Evolutionary conservation across 2,797 vertebrate genomes (phyloP), one percentile per base, ranked within the genome.

Genomic region (Aulostomus chinensis): DNA sequence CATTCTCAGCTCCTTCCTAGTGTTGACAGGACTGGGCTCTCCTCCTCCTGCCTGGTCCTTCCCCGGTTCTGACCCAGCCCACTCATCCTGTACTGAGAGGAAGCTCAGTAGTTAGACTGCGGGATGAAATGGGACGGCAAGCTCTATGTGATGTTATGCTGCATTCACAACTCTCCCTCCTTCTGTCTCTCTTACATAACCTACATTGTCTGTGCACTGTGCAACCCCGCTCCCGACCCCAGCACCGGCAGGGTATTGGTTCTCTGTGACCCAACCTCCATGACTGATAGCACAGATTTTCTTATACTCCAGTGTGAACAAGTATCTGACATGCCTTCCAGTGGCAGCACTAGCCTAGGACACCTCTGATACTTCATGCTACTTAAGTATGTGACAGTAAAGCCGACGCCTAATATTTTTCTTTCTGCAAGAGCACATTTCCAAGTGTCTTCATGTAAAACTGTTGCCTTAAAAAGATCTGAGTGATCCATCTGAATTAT

Each of bases 1-100:
- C 94, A 0, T 99, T 97, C 70, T 96, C 95, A 0, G 86, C 96
- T 2, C 91, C 90, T 0, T 98, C 96, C 88, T 95, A 97, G 93
- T 94, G 91, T 22, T 43, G 55, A 71, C 48, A 42, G 68, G 81
- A 77, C 74, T 68, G 78, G 75, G 62, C 75, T 76, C 39, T 55
- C 13, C 31, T 47, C 28, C 43, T 69, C 72, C 70, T 58, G 72
- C 81, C 79, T 86, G 83, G 80, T 87, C 86, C 81, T 83, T 64
- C 47, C 77, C 8, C 4, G 71, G 77, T 72, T 73, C 76, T 31
- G 77, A 79, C 62, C 64, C 63, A 21, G 55, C 67, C 68, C 49
- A 5, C 56, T 72, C 58, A 51, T 68, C 76, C 76, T 52, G 60
- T 39, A 52, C 86, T 66, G 85, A 88, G 80, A 67, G 61, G 77